phyloP scores from a whole-genome alignment of 2,797 vertebrate species.

The Enteromius anoplus region DNA sequence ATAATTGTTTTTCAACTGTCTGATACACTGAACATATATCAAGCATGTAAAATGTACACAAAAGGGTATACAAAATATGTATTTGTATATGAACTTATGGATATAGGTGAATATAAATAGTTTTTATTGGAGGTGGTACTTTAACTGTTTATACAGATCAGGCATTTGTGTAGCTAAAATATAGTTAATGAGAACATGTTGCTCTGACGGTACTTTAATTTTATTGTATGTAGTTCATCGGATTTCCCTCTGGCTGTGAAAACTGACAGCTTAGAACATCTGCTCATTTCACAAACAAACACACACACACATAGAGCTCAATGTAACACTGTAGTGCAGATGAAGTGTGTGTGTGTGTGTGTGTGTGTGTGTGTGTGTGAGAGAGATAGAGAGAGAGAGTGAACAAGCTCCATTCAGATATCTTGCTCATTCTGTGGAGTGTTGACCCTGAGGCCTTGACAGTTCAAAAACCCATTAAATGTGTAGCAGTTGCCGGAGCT shows the following conservation, averaged over 20 bases:
- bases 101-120: not conserved
- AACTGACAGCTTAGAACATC: constrained; percentile 78
- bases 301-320: constrained; percentile 66
- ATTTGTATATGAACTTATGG: not conserved
- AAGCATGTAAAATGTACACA: not conserved
- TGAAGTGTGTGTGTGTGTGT: constrained; percentile 27
- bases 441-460: constrained; percentile 75
- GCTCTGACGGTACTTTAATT: constrained; percentile 78
- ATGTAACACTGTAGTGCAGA: constrained; percentile 9
- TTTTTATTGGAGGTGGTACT: not conserved
- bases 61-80: not conserved
- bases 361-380: not conserved
- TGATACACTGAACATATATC: not conserved
- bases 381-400: constrained; percentile 50
- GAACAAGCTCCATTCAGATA: constrained; percentile 73
- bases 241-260: constrained; percentile 79
- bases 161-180: constrained; percentile 65
- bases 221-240: constrained; percentile 80
- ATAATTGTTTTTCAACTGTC: not conserved
- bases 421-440: constrained; percentile 65
- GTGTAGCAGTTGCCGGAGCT: constrained; percentile 73
- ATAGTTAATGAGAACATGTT: constrained; percentile 18
- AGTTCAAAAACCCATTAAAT: constrained; percentile 80
- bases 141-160: constrained; percentile 7
- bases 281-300: constrained; percentile 74